Conservation (phyloP, 2,888 invertebrate genomes). For the Standfussiana lucernea region DNA sequence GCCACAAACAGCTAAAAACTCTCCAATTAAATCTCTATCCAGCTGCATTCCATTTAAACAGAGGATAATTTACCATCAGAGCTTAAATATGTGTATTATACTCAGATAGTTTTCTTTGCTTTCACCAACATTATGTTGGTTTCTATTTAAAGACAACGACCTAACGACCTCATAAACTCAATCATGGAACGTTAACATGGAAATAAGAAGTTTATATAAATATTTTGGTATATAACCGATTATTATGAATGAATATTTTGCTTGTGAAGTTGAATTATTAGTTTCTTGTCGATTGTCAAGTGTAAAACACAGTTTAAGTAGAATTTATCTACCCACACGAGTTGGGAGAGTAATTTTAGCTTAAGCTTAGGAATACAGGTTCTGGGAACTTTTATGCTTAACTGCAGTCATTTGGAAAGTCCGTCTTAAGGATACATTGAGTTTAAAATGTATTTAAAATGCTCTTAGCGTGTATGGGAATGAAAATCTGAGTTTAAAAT, state of each 20-base stretch:
- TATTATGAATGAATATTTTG: constrained; percentile 36
- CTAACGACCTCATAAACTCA: constrained; percentile 57
- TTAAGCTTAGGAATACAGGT: constrained; percentile 25
- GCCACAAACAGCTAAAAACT: background rate
- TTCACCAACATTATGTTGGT: constrained; percentile 55
- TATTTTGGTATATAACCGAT: constrained; percentile 18
- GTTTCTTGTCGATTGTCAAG: constrained; percentile 22
- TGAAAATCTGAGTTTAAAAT: background rate
- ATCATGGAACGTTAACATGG: constrained; percentile 45
- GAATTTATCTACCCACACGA: constrained; percentile 52
- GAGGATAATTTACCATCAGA: constrained; percentile 35
- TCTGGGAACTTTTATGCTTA: constrained; percentile 19
- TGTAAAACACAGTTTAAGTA: constrained; percentile 23
- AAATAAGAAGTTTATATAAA: constrained; percentile 36
- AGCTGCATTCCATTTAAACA: constrained; percentile 17
- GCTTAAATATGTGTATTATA: constrained; percentile 25
- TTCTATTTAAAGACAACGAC: constrained; percentile 62
- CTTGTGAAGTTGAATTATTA: constrained; percentile 6
- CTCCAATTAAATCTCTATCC: background rate
- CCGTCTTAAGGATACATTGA: constrained; percentile 8
- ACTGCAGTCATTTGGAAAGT: constrained; percentile 1
- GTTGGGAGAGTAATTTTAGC: constrained; percentile 23
- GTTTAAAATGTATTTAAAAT: constrained; percentile 28
- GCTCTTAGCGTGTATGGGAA: background rate
- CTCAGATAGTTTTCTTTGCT: constrained; percentile 41